Conservation (phyloP, 2,797 vertebrate genomes). For the Chaunax sp. region DNA sequence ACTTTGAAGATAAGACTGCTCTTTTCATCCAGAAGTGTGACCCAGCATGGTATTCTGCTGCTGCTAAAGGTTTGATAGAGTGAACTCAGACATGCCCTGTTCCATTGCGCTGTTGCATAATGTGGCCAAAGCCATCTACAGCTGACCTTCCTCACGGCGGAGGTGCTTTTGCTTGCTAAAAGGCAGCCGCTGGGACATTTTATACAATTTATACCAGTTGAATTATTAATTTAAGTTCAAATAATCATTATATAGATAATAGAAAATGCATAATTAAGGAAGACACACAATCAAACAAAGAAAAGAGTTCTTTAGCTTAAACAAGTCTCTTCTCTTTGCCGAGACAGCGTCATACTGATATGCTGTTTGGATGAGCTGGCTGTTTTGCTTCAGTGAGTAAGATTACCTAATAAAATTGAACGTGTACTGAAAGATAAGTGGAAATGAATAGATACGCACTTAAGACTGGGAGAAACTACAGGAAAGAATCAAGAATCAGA, state of each 20-base stretch:
- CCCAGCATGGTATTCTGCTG: neutral
- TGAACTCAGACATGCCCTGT: neutral
- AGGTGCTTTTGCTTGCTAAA: slow-evolving; percentile 44
- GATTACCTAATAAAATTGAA: neutral
- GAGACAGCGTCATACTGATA: neutral
- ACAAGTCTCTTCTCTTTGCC: slow-evolving; percentile 1
- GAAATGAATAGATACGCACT: slow-evolving; percentile 9
- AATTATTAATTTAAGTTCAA: too few species aligned
- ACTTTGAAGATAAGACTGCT: neutral
- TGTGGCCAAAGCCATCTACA: slow-evolving; percentile 13
- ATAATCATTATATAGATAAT: too few species aligned
- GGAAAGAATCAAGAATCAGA: neutral
- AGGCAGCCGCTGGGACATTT: slow-evolving; percentile 27
- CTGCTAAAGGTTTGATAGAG: slow-evolving; percentile 22
- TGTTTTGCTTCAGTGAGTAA: slow-evolving; percentile 9
- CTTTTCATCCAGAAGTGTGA: neutral
- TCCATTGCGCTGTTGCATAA: slow-evolving; percentile 7
- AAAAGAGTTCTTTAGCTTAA: slow-evolving; percentile 20
- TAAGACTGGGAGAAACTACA: neutral
- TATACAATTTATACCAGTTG: too few species aligned
- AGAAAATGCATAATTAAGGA: neutral
- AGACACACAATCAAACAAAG: slow-evolving; percentile 16
- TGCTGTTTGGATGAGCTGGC: neutral
- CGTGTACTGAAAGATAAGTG: neutral
- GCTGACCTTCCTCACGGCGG: slow-evolving; percentile 42